Evolutionary conservation across 1,140 invertebrate species (phyloP).

Genomic region (Parasteatoda tepidariorum): DNA sequence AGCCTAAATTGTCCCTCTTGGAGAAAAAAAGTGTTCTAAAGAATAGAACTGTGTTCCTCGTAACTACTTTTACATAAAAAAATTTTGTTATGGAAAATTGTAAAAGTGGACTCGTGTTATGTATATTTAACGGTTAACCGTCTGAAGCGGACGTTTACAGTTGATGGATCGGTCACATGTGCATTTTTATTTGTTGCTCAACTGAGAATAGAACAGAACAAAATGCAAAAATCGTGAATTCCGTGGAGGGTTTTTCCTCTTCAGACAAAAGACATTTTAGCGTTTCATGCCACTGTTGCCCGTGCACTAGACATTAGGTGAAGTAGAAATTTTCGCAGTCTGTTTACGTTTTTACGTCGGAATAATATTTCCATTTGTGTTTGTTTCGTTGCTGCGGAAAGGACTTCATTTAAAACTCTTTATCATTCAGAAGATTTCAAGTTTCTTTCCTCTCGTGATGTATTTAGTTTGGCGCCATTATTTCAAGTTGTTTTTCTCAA

Average conservation of each 20-base stretch:
- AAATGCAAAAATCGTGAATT: conserved; percentile 55
- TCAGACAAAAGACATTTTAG: conserved; percentile 28
- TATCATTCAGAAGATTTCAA: conserved; percentile 49
- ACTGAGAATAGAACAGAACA: not conserved
- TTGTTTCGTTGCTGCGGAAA: not conserved
- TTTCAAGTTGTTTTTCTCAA: too few relatives aligned
- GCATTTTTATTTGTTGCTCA: not conserved
- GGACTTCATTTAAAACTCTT: conserved; percentile 58
- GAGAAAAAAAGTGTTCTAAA: too few relatives aligned
- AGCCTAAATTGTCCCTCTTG: conserved; percentile 26
- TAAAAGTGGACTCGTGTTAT: conserved; percentile 46
- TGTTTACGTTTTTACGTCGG: conserved; percentile 28
- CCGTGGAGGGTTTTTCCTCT: conserved; percentile 8
- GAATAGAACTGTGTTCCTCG: not conserved
- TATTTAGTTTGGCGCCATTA: not conserved
- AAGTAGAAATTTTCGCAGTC: not conserved
- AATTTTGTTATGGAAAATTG: conserved; percentile 51
- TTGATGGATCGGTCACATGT: conserved; percentile 25
- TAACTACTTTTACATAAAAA: conserved; percentile 31
- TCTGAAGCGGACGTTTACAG: not conserved
- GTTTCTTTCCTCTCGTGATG: not conserved
- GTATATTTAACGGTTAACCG: conserved; percentile 51
- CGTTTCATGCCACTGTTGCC: conserved; percentile 10
- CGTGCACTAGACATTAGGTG: not conserved
- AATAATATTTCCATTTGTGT: conserved; percentile 54